Base-by-base conservation (phyloP, 2,888 invertebrate genomes). In the Eupithecia tripunctaria region DNA sequence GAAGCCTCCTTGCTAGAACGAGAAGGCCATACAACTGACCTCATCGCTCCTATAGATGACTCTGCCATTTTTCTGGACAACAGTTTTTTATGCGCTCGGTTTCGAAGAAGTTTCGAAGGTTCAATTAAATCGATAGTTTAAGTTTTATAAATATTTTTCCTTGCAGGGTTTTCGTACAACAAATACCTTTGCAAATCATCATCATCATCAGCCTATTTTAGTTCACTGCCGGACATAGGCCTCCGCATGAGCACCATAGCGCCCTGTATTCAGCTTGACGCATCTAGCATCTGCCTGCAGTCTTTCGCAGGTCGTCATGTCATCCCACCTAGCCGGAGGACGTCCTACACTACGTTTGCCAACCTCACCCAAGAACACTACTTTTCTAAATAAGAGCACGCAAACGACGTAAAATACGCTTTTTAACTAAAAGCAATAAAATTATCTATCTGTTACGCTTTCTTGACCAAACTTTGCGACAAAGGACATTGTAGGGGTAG, bases 1-100 rank as follows among this genome's bases (percentile, higher is more conserved):
- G 76, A 73, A 70, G 70, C 70, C 71, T 32, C 62, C 29, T 32
- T 15, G 32, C 32, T 63, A 38, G 63, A 63, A 21, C 5, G 63
- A 63, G 63, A 63, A 10, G 32, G 63, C 3, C 1, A 63, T 63
- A 63, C 32, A 38, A 12, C 18, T n/a, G 32, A 36, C 12, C 21
- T 36, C 36, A 27, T 62, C 29, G 18, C 10, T 29, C 32, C 59
- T 68, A 41, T 68, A 67, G 38, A 36, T 63, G 63, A 63, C 63
- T 62, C 15, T 38, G 63, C 63, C 12, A 63, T 63, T 63, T n/a
- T 36, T 32, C 36, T 36, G 63, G 63, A 12, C 32, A n/a, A 63
- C 10, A 10, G 36, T 12, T 63, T 62, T 63, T 63, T 63, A 32
- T 0, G 27, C 12, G 51, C 10, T 51, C 21, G 21, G 51, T 51